A percentile compares a stretch with the other conserved stretches of the same genome.
Conservation (phyloP, 2,113 vertebrate species). For the Camarhynchus parvulus region DNA sequence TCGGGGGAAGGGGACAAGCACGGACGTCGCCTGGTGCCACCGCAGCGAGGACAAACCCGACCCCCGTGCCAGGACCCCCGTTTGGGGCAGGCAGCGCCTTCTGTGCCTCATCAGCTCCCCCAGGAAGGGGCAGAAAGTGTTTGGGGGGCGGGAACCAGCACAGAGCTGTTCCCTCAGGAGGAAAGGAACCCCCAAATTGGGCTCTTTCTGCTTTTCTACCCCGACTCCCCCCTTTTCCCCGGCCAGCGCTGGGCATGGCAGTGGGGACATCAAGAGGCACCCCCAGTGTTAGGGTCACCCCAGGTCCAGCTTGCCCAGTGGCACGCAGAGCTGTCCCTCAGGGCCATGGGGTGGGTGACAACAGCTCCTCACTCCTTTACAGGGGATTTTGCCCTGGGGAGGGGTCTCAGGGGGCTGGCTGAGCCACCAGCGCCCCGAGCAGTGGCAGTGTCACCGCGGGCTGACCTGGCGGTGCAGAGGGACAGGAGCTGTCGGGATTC, state of each 20-base stretch:
- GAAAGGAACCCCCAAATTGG: background rate
- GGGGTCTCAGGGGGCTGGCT: background rate
- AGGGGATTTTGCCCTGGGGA: background rate
- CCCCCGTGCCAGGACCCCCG: rapidly evolving
- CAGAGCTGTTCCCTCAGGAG: background rate
- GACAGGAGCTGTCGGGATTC: rapidly evolving
- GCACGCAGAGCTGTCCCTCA: background rate
- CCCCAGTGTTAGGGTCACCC: background rate
- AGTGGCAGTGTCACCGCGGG: rapidly evolving
- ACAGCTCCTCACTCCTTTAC: background rate
- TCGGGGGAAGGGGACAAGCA: background rate
- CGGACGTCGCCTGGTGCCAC: rapidly evolving
- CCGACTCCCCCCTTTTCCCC: background rate
- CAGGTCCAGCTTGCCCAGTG: background rate
- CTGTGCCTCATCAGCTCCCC: background rate
- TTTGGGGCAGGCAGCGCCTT: background rate
- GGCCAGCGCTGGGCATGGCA: rapidly evolving
- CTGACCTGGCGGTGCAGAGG: rapidly evolving
- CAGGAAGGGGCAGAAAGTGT: rapidly evolving
- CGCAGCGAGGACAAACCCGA: background rate
- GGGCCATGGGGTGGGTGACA: rapidly evolving
- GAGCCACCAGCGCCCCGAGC: rapidly evolving
- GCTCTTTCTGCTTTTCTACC: background rate
- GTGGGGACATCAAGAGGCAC: background rate
- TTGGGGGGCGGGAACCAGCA: rapidly evolving